A percentile compares a stretch with the other conserved stretches of the same genome.
phyloP scores from a whole-genome alignment of 2,888 invertebrate species.

The Erebia epiphron region DNA sequence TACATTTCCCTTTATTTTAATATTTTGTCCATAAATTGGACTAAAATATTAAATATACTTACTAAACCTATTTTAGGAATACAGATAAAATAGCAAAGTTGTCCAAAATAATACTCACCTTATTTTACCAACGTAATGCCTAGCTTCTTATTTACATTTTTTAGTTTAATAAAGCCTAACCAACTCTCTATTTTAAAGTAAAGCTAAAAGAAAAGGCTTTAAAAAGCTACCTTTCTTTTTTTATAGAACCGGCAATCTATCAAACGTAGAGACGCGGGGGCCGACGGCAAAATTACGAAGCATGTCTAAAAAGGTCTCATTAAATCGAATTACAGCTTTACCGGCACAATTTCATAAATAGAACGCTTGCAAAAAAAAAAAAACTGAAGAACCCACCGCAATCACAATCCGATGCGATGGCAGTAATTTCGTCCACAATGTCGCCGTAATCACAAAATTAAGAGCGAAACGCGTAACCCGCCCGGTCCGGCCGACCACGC shows the following conservation, averaged over 20 bases:
- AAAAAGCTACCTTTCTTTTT: not conserved
- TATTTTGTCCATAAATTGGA: too few species aligned
- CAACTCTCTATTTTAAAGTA: not conserved
- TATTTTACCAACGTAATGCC: too few species aligned
- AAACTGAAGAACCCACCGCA: slow-evolving; percentile 38
- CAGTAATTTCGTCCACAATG: slow-evolving; percentile 57
- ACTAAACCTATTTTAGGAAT: too few species aligned
- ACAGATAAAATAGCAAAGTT: too few species aligned
- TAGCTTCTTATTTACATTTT: too few species aligned
- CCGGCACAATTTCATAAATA: slow-evolving; percentile 42
- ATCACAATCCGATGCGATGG: slow-evolving; percentile 47
- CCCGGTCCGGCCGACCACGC: slow-evolving; percentile 43
- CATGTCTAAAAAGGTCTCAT: slow-evolving; percentile 44
- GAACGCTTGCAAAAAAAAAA: slow-evolving; percentile 25
- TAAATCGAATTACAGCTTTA: slow-evolving; percentile 41
- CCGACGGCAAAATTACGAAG: slow-evolving; percentile 38
- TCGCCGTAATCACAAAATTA: slow-evolving; percentile 68
- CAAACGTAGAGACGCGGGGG: slow-evolving; percentile 28
- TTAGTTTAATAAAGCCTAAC: not conserved
- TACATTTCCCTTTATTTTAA: too few species aligned
- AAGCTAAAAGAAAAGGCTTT: not conserved
- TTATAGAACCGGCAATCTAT: slow-evolving; percentile 24
- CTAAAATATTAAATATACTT: too few species aligned
- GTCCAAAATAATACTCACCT: too few species aligned
- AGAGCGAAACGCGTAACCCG: slow-evolving; percentile 57